These are phyloP conservation scores for Tautogolabrus adspersus DNA, from an alignment of 2,113 vertebrate genomes.

Conservation along the genomic window DNA sequence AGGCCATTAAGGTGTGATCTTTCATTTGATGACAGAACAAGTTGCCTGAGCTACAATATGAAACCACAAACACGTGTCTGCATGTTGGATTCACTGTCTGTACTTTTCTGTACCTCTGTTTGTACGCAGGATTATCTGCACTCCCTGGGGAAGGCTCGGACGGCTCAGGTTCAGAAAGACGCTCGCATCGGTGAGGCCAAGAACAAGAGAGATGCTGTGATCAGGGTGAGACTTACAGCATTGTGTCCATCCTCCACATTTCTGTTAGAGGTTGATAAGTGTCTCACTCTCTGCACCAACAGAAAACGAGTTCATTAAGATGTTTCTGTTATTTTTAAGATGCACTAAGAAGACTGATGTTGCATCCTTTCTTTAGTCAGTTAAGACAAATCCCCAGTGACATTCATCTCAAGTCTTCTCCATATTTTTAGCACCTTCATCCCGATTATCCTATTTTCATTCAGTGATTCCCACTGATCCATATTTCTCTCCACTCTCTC, in stretches of 20 bases:
- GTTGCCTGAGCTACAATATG: neutral
- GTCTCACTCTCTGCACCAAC: neutral
- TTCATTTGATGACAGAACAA: neutral
- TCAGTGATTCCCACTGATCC: too few species aligned
- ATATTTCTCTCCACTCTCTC: neutral
- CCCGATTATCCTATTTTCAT: neutral
- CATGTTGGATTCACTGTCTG: neutral
- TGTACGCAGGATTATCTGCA: conserved; percentile 88
- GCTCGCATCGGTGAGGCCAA: conserved; percentile 91
- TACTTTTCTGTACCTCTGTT: neutral
- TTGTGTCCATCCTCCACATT: neutral
- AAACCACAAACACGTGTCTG: too few species aligned
- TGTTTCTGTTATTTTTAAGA: neutral
- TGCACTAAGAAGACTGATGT: neutral
- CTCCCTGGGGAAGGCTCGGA: conserved; percentile 91
- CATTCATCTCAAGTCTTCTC: neutral
- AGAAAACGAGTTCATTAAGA: neutral
- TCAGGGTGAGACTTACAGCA: conserved; percentile 80
- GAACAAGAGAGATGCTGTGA: conserved; percentile 91
- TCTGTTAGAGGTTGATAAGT: neutral
- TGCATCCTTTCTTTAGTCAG: neutral
- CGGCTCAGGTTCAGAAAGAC: conserved; percentile 92
- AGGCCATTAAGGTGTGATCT: neutral
- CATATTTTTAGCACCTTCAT: conserved; percentile 9
- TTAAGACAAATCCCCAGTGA: too few species aligned